Conservation (phyloP, 2,797 vertebrate species). For the Sebastes nivosus region DNA sequence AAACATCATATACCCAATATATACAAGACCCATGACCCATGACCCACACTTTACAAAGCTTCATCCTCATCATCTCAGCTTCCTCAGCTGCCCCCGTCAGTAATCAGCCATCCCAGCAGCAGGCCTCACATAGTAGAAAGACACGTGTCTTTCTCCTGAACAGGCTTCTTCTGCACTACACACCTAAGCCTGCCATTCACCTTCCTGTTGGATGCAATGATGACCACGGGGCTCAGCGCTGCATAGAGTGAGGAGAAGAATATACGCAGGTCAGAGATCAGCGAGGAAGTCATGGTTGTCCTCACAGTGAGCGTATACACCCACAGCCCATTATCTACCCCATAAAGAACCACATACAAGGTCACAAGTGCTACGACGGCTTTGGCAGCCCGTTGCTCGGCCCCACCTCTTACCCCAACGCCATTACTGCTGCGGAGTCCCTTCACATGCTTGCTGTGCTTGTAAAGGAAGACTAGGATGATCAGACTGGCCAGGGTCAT, state of each 20-base stretch:
- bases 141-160: slow-evolving; percentile 25
- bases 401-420: slow-evolving; percentile 11
- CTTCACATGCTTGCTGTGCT: slow-evolving; percentile 75
- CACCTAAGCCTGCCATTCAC: slow-evolving; percentile 75
- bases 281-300: slow-evolving; percentile 71
- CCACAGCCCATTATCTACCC: slow-evolving; percentile 83
- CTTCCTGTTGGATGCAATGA: slow-evolving; percentile 82
- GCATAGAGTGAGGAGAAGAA: slow-evolving; percentile 84
- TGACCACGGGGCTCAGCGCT: slow-evolving; percentile 79
- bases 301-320: slow-evolving; percentile 80
- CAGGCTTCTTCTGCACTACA: slow-evolving; percentile 27
- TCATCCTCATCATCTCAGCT: background rate
- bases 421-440: slow-evolving; percentile 36
- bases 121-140: slow-evolving; percentile 45
- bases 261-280: slow-evolving; percentile 80
- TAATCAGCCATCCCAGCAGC: slow-evolving; percentile 3
- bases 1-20: background rate
- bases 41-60: background rate
- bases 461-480: slow-evolving; percentile 80
- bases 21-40: slow-evolving; percentile 2
- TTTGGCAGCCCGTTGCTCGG: slow-evolving; percentile 77
- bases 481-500: slow-evolving; percentile 79
- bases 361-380: slow-evolving; percentile 77
- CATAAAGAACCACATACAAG: slow-evolving; percentile 79
- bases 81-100: slow-evolving; percentile 2